A percentile compares a stretch with the other conserved stretches of the same genome.
Conservation (phyloP, 2,797 vertebrate genomes). For the Arrhamphus sclerolepis region DNA sequence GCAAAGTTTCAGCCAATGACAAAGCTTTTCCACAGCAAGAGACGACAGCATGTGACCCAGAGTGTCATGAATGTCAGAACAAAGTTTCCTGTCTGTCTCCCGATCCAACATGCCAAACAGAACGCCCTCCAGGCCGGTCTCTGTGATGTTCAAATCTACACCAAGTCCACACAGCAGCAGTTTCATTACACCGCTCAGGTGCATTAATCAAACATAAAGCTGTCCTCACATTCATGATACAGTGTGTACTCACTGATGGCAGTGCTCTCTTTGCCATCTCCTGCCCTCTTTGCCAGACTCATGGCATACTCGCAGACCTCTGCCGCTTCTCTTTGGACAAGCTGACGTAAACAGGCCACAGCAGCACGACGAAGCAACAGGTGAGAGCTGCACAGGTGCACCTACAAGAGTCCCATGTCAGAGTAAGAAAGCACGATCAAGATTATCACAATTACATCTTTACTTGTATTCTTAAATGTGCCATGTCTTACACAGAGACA, state of each 20-base stretch:
- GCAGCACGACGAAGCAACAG: conserved; percentile 93
- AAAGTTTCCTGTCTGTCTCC: conserved; percentile 95
- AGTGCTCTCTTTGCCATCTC: conserved; percentile 86
- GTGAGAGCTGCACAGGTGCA: conserved; percentile 98
- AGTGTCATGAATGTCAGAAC: conserved; percentile 97
- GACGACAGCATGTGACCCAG: conserved; percentile 98
- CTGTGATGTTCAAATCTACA: conserved; percentile 92
- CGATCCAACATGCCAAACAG: conserved; percentile 98
- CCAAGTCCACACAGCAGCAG: conserved; percentile 7
- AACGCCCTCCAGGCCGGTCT: conserved; percentile 95
- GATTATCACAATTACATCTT: neutral
- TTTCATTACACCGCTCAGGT: neutral
- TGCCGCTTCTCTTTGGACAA: conserved; percentile 94
- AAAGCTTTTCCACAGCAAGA: conserved; percentile 94
- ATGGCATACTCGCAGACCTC: conserved; percentile 98
- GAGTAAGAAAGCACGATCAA: neutral
- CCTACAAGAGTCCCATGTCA: conserved; percentile 72
- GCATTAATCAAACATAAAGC: conserved; percentile 2
- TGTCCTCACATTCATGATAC: neutral
- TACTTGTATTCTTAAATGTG: neutral
- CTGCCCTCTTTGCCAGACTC: conserved; percentile 90
- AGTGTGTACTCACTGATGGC: conserved; percentile 83
- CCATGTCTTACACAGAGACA: conserved; percentile 91
- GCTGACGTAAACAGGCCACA: conserved; percentile 94
- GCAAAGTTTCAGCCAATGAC: conserved; percentile 97